A percentile compares a stretch with the other conserved stretches of the same genome.
Conservation (phyloP, 2,888 invertebrate species). For the Salticus scenicus region DNA sequence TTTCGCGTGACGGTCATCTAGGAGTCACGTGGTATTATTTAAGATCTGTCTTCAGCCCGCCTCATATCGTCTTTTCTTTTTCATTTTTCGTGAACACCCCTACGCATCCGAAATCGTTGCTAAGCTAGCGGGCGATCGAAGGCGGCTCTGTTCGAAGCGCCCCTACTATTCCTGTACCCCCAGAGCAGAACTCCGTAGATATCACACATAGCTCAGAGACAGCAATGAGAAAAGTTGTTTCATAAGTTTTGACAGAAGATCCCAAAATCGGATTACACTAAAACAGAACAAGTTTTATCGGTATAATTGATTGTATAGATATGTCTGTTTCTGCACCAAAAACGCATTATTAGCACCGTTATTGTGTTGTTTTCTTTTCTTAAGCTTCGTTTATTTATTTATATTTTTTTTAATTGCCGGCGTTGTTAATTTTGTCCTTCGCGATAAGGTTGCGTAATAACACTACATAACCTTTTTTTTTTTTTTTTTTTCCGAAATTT, state of each 20-base stretch:
- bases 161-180: slow-evolving; percentile 8
- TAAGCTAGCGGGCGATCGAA: neutral
- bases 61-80: neutral
- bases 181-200: neutral
- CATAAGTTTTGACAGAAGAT: neutral
- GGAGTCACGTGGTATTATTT: slow-evolving; percentile 58
- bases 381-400: neutral
- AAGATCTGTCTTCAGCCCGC: slow-evolving; percentile 29
- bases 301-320: neutral
- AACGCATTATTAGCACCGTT: slow-evolving; percentile 9
- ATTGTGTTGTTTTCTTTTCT: neutral
- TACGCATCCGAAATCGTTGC: slow-evolving; percentile 36
- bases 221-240: neutral
- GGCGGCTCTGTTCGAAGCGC: slow-evolving; percentile 8
- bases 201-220: neutral
- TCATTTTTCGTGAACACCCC: neutral
- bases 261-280: neutral
- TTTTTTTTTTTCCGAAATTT: neutral
- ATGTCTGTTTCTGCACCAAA: slow-evolving; percentile 16
- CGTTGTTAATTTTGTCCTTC: neutral
- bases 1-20: slow-evolving; percentile 39
- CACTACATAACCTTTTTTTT: too few species aligned
- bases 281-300: neutral
- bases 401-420: neutral
- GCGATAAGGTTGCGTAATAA: too few species aligned